Conservation (phyloP, 2,113 vertebrate genomes). For the Podiceps cristatus region DNA sequence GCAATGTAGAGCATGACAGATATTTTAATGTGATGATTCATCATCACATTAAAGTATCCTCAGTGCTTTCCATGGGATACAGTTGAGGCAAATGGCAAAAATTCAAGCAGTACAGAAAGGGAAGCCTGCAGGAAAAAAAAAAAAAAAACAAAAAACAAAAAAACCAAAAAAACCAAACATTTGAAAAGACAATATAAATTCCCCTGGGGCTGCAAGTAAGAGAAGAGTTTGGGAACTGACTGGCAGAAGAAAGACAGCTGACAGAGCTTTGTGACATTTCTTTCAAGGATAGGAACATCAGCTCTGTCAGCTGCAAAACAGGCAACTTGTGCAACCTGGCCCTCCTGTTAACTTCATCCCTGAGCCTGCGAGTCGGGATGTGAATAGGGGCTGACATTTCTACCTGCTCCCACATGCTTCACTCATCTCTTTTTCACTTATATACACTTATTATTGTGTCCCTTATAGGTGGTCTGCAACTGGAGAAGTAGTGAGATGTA, state of each 20-base stretch:
- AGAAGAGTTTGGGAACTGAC: not conserved
- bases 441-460: not conserved
- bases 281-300: not conserved
- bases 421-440: not conserved
- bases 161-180: too few species aligned
- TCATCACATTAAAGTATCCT: not conserved
- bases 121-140: not conserved
- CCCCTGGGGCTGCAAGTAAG: not conserved
- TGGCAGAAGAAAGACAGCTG: not conserved
- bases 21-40: not conserved
- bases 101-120: not conserved
- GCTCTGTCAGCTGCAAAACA: not conserved
- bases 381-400: not conserved
- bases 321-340: not conserved
- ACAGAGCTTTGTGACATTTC: not conserved
- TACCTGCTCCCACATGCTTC: not conserved
- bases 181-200: not conserved
- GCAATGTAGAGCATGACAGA: not conserved
- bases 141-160: too few species aligned
- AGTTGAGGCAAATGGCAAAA: not conserved
- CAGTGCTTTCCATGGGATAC: not conserved
- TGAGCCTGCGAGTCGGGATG: fast-evolving
- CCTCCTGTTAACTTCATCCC: not conserved
- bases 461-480: not conserved
- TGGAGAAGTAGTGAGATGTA: not conserved